Evolutionary conservation across 1,140 invertebrate species (phyloP), one percentile per base, ranked within the genome.

Genomic region (Chrysopa pallens): DNA sequence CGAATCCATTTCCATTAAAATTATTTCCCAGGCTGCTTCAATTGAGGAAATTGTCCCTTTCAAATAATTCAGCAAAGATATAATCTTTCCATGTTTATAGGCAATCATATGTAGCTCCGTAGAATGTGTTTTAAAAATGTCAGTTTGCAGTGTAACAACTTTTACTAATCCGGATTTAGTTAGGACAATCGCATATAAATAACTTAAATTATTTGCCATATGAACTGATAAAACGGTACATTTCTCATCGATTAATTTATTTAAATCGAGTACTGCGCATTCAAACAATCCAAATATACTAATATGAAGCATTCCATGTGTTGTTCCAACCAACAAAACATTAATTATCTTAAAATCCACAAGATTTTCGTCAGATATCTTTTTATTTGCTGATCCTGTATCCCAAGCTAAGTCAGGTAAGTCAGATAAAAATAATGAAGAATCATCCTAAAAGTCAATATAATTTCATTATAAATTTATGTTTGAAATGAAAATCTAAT

Each of bases 21-120:
- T 90, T 46, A 87, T 89, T 64, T 95, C 91, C 87, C 89, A 95
- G 0, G 87, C 83, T 66, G 94, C 90, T 37, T 74, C 80, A 51
- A 94, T 83, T n/a, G 84, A 80, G 49, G 74, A 73, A 57, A 88
- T 77, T 3, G 83, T 83, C 49, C 77, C 73, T 29, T 74, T 74
- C 23, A 87, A 66, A 56, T 87, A 82, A 52, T 73, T 73, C 37
- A 79, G 55, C 6, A 80, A 46, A 46, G 69, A 68, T 9, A 69
- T 56, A 9, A 87, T 70, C 51, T 83, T 70, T 7, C 74, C 73
- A 63, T 84, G 78, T 56, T 82, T 82, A 6, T 72, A 64, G 9
- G 81, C 76, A 11, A 88, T 61, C 15, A 73, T 62, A 51, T 76
- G 72, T 42, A 86, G 64, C 58, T 85, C 80, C 42, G 70, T 67